Evolutionary conservation across 2,888 invertebrate genomes (phyloP).

Genomic region (Cephus nigrinus): DNA sequence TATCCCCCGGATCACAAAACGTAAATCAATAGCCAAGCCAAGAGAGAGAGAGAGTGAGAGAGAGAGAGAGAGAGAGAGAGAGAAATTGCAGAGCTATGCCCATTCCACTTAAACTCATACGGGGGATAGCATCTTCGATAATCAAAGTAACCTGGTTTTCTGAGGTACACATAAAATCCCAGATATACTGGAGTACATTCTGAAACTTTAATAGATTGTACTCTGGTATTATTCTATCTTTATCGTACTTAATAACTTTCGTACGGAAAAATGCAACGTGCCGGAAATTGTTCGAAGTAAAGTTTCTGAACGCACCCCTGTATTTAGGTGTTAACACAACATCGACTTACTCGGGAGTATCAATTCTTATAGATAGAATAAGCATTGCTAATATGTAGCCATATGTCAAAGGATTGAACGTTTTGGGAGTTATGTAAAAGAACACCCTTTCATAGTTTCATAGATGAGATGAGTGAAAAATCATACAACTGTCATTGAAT

Average conservation of each 20-base stretch:
- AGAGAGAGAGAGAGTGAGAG: background rate
- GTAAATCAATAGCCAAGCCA: conserved; percentile 15
- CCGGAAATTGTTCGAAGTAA: too few species aligned
- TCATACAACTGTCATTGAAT: background rate
- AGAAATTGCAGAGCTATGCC: conserved; percentile 15
- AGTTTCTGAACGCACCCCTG: background rate
- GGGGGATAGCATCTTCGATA: background rate
- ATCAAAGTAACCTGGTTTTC: background rate
- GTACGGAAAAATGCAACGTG: too few species aligned
- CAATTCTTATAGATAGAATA: background rate
- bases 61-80: background rate
- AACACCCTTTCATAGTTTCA: background rate
- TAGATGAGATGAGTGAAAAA: background rate
- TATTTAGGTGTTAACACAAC: background rate
- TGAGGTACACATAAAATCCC: background rate
- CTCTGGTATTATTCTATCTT: too few species aligned
- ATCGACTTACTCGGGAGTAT: background rate
- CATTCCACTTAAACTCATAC: background rate
- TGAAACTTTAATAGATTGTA: too few species aligned
- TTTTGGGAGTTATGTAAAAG: background rate
- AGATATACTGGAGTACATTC: background rate
- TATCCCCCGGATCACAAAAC: conserved; percentile 14
- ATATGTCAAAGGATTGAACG: background rate
- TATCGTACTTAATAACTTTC: too few species aligned
- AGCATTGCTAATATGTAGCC: background rate